phyloP scores from a whole-genome alignment of 2,113 vertebrate genomes.

The Blennius ocellaris region DNA sequence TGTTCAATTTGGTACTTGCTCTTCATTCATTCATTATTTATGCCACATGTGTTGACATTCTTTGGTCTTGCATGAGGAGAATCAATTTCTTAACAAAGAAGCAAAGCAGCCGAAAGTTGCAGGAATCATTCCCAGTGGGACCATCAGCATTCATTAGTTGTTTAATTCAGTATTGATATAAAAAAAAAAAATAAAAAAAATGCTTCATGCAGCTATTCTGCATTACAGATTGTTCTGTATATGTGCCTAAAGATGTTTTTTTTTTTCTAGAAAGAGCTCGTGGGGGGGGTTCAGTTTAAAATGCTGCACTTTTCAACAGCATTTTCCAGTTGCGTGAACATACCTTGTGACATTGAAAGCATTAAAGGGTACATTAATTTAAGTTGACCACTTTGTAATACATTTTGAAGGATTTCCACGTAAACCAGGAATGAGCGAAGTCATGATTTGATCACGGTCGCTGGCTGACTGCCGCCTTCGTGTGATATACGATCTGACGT shows the following conservation, averaged over 20 bases:
- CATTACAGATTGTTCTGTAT: constrained; percentile 70
- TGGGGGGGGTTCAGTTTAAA: background rate
- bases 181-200: background rate
- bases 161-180: constrained; percentile 16
- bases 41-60: background rate
- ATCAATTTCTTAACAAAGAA: background rate
- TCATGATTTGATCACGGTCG: constrained; percentile 16
- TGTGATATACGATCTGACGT: constrained; percentile 20
- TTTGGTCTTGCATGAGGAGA: constrained; percentile 14
- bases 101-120: constrained; percentile 17
- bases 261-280: constrained; percentile 55
- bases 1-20: too few species aligned
- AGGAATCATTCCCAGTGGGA: constrained; percentile 1
- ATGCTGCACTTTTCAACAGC: constrained; percentile 54
- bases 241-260: constrained; percentile 83
- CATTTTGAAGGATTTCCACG: constrained; percentile 11
- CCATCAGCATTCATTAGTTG: constrained; percentile 4
- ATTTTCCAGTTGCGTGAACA: constrained; percentile 36
- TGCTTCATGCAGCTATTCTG: constrained; percentile 66
- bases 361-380: constrained; percentile 5
- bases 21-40: background rate
- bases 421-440: constrained; percentile 20
- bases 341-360: constrained; percentile 19
- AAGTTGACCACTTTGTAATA: constrained; percentile 21
- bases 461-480: constrained; percentile 25